phyloP scores from a whole-genome alignment of 2,113 vertebrate genomes.

The Lophotis ruficrista region DNA sequence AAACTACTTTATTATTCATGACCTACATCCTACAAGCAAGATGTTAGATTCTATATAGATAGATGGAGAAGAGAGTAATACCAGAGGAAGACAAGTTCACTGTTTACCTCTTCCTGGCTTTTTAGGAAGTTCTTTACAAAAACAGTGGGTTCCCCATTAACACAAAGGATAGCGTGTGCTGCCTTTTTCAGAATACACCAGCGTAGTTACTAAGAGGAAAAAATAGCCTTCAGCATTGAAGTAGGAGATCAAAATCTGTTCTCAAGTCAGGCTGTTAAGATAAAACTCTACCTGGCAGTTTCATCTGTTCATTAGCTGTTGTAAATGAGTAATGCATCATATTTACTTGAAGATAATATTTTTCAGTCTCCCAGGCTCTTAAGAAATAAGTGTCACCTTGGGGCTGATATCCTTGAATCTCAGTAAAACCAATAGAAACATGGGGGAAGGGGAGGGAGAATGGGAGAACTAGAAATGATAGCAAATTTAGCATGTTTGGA shows the following conservation, averaged over 20 bases:
- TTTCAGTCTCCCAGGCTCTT: background rate
- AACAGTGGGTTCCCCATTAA: background rate
- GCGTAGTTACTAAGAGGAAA: background rate
- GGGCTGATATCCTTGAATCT: background rate
- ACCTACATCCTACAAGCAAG: background rate
- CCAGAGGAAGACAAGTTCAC: background rate
- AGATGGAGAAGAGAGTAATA: background rate
- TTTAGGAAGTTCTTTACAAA: constrained; percentile 2
- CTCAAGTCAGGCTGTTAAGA: background rate
- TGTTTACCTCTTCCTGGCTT: constrained; percentile 1
- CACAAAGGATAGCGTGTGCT: background rate
- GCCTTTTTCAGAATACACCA: background rate
- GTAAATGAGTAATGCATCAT: constrained; percentile 8
- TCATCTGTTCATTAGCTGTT: constrained; percentile 21
- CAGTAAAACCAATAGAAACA: constrained; percentile 16
- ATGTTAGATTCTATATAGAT: background rate
- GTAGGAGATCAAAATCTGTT: constrained; percentile 39
- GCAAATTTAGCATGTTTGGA: constrained; percentile 50
- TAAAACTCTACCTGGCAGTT: background rate
- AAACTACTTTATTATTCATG: constrained; percentile 20
- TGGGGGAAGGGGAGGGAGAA: background rate
- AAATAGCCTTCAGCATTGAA: constrained; percentile 16
- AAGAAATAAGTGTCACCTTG: constrained; percentile 8
- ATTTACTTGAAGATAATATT: constrained; percentile 20
- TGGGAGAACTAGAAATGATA: background rate